Evolutionary conservation across 1,140 invertebrate species (phyloP), one percentile per base, ranked within the genome.

Genomic region (Ooceraea biroi): DNA sequence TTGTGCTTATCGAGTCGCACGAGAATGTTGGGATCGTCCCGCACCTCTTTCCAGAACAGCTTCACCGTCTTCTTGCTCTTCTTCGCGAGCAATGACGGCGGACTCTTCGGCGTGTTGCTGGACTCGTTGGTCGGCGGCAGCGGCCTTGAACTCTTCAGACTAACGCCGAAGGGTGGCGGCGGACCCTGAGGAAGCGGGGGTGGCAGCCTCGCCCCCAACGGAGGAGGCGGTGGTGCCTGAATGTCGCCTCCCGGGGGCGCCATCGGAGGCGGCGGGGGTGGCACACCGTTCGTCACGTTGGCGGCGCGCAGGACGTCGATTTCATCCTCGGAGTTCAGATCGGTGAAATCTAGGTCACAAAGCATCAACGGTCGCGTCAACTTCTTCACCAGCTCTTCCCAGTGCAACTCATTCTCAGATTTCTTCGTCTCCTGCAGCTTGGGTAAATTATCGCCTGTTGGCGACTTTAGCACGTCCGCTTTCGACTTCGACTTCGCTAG

Each of bases 61-160:
- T 99, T 99, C 4, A 99, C 97, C n/a, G 99, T 99, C 94, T 99
- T 99, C 93, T 99, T 99, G 89, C 96, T 98, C 93, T 99, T 99
- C 91, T 97, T 97, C 7, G 87, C 76, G 22, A 96, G 95, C 7
- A 92, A 69, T 3, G 91, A 95, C 1, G 90, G 91, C 84, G 87
- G 93, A 91, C 85, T 95, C 94, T 91, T 95, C 91, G 90, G 90
- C 80, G 84, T 84, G 82, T 87, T 84, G 25, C 68, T 71, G 46
- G 73, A 71, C 57, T 92, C 91, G 14, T 69, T 68, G 44, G 68
- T 57, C 52, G 82, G 30, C 17, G 50, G 68, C 63, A 85, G 68
- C 0, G 88, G 82, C 71, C 88, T 90, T 48, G 90, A 90, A 11
- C 88, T 86, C 80, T 94, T 94, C 1, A 95, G 85, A 65, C 90